Conservation (phyloP, 2,888 invertebrate species). For the Rhagium mordax region DNA sequence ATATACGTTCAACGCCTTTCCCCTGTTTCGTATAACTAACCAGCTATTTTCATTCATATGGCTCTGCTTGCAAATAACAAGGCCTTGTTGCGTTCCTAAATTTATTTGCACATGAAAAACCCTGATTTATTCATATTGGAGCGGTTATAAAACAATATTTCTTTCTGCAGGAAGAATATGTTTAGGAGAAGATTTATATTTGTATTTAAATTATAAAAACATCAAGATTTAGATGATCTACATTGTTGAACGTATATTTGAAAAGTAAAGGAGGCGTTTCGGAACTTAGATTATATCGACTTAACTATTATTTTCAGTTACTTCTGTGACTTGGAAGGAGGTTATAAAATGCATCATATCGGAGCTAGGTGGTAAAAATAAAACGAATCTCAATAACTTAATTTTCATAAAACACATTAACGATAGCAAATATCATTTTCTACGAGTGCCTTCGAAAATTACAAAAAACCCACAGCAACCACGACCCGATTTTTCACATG, state of each 20-base stretch:
- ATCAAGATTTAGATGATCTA: neutral
- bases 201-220: neutral
- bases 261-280: too few species aligned
- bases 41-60: constrained; percentile 53
- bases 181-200: neutral
- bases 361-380: too few species aligned
- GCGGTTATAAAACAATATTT: constrained; percentile 56
- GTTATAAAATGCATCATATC: too few species aligned
- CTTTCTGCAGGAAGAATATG: constrained; percentile 41
- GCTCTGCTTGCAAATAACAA: constrained; percentile 48
- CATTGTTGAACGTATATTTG: neutral
- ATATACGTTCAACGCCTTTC: constrained; percentile 47
- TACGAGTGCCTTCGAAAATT: too few species aligned
- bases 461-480: too few species aligned
- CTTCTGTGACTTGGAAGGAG: too few species aligned
- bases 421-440: too few species aligned
- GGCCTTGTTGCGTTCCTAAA: constrained; percentile 51
- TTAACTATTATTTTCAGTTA: too few species aligned
- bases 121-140: constrained; percentile 54
- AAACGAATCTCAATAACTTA: too few species aligned
- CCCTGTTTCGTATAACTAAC: constrained; percentile 50
- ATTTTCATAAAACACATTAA: too few species aligned
- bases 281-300: too few species aligned
- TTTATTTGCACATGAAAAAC: constrained; percentile 57
- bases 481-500: too few species aligned